Percentiles rank a stretch among this genome's conserved stretches.
phyloP scores from a whole-genome alignment of 2,113 vertebrate genomes.

The Glaucidium brasilianum region DNA sequence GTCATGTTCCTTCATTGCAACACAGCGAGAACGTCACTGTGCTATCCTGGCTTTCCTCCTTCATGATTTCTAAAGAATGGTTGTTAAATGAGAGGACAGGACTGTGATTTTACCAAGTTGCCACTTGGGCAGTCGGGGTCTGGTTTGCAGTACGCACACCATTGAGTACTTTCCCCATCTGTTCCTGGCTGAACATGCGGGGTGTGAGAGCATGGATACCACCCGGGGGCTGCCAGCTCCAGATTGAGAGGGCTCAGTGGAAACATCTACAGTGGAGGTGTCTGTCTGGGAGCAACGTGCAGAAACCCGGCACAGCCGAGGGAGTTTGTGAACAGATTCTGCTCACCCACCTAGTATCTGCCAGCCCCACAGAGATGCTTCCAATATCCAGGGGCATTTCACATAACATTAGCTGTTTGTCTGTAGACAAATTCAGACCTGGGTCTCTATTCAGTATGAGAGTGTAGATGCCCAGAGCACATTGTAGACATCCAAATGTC shows the following conservation, averaged over 20 bases:
- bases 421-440: neutral
- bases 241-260: neutral
- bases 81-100: neutral
- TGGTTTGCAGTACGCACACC: neutral
- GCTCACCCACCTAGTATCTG: neutral
- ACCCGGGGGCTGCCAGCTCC: neutral
- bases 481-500: neutral
- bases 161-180: neutral
- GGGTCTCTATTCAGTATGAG: neutral
- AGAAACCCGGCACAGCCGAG: neutral
- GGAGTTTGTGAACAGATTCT: neutral
- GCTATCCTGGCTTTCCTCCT: neutral
- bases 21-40: neutral
- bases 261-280: neutral
- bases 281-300: neutral
- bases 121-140: neutral
- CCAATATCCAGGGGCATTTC: neutral
- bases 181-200: rapidly evolving
- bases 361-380: neutral
- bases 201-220: neutral
- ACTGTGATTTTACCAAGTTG: neutral
- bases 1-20: neutral
- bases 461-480: neutral
- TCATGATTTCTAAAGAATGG: rapidly evolving
- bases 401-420: neutral